Base-by-base conservation (phyloP, 2,888 invertebrate species). In the Nomada ruficornis region DNA sequence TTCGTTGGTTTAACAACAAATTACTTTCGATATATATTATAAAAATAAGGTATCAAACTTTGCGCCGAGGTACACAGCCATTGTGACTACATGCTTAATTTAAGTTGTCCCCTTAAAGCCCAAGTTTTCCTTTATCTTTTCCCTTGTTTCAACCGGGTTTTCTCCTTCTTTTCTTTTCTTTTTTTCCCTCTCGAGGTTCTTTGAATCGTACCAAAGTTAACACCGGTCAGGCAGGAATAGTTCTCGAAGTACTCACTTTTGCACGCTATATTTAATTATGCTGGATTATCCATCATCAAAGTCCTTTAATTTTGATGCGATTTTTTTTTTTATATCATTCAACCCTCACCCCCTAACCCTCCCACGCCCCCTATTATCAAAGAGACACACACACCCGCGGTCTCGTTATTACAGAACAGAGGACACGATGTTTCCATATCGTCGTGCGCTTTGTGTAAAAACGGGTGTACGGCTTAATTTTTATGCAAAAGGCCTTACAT, bases 41-140 rank as follows among this genome's bases (percentile, higher is more conserved):
- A 93, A 93, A 93, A 93, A 93, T 93, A 93, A 93, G 90, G 91
- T 93, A 92, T 91, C 90, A 91, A 93, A 91, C 93, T 92, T 91
- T 88, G 92, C 92, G 92, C 92, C 90, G 89, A 90, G 91, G 91
- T 93, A 92, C 93, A 94, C 94, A 94, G 94, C 94, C 94, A 93
- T 93, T 85, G 88, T 91, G 92, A 93, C 92, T 93, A 93, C 91
- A 90, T 92, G 91, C 90, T 90, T 86, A 83, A 84, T 86, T 85
- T 84, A 82, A 83, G 86, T 82, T 83, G 83, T 85, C 85, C 84
- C 76, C 78, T 81, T 23, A 83, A 74, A 87, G 82, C 80, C 80
- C 85, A 86, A 63, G 74, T 83, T 78, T 82, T 68, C 60, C 77
- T 79, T 80, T 69, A 29, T 74, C 72, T 63, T 72, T 59, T 74